Percentiles rank a stretch among this genome's conserved stretches.
Evolutionary conservation across 1,140 invertebrate species (phyloP).

Genomic region (Bombus waltoni): DNA sequence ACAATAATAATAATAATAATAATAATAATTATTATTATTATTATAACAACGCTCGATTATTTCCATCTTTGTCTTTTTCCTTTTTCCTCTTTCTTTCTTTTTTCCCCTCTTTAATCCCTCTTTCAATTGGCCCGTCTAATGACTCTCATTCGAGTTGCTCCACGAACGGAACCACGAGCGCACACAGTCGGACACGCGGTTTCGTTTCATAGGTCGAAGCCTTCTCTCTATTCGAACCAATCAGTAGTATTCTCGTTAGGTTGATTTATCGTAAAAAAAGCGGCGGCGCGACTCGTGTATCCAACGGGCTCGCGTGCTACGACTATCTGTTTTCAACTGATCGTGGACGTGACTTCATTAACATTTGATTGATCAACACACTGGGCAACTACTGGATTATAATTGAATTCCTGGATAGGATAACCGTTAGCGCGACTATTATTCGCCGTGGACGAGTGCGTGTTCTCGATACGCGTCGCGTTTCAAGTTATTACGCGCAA

Average conservation of each 20-base stretch:
- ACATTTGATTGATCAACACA: constrained; percentile 47
- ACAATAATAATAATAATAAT: too few species aligned
- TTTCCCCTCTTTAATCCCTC: neutral
- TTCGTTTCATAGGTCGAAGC: constrained; percentile 8
- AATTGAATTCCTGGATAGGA: constrained; percentile 46
- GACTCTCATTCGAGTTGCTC: neutral
- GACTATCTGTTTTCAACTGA: constrained; percentile 24
- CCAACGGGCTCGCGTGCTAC: constrained; percentile 15
- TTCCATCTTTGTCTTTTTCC: neutral
- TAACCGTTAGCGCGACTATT: constrained; percentile 33
- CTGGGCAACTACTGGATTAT: constrained; percentile 18
- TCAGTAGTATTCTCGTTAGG: constrained; percentile 41
- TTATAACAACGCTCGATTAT: neutral
- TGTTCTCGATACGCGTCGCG: neutral
- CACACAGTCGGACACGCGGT: neutral
- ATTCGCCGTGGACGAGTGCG: constrained; percentile 19
- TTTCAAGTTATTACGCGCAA: neutral
- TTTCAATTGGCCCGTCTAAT: neutral
- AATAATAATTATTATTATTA: too few species aligned
- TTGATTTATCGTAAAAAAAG: constrained; percentile 44
- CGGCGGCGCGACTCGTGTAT: neutral
- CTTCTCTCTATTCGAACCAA: constrained; percentile 12
- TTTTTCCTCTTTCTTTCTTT: too few species aligned
- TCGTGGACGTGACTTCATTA: constrained; percentile 47
- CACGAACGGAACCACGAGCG: neutral